These are phyloP conservation scores for Matsumyia berberina DNA, from an alignment of 2,888 invertebrate species.

Conservation along the genomic window DNA sequence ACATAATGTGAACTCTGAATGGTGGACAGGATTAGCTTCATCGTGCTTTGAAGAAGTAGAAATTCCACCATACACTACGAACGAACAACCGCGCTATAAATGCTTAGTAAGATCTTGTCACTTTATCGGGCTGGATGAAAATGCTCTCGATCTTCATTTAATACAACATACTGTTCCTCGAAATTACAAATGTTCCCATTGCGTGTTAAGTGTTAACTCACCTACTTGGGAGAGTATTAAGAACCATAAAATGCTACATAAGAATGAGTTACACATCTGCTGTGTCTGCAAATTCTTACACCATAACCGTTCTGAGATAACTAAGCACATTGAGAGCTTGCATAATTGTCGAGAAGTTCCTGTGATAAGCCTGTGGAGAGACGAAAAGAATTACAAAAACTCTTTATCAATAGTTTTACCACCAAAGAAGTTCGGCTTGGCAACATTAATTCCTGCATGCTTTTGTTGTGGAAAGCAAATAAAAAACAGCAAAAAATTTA, in stretches of 20 bases:
- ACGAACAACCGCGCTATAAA: conserved; percentile 16
- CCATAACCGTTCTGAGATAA: conserved; percentile 11
- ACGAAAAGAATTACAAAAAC: conserved; percentile 2
- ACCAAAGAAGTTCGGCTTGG: conserved; percentile 19
- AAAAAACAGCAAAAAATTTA: background rate
- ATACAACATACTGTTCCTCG: conserved; percentile 29
- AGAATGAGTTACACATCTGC: conserved; percentile 24
- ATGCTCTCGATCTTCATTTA: conserved; percentile 38
- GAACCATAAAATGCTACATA: conserved; percentile 55
- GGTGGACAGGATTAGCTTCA: conserved; percentile 25
- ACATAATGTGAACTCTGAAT: conserved; percentile 21
- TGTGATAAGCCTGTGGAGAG: conserved; percentile 35
- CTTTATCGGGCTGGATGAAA: conserved; percentile 34
- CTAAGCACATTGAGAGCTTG: conserved; percentile 39
- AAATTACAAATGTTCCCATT: conserved; percentile 37
- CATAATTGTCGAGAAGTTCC: conserved; percentile 67
- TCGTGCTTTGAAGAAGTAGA: conserved; percentile 44
- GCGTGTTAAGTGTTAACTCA: background rate
- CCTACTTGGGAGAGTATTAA: conserved; percentile 46
- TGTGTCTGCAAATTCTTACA: conserved; percentile 60
- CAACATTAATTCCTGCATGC: conserved; percentile 26
- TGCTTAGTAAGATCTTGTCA: conserved; percentile 44
- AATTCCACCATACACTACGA: conserved; percentile 20
- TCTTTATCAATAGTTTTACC: conserved; percentile 46
- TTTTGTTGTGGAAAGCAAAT: conserved; percentile 45